Evolutionary conservation across 2,888 invertebrate species (phyloP), one percentile per base, ranked within the genome.

Genomic region (Blastobasis lacticolella): DNA sequence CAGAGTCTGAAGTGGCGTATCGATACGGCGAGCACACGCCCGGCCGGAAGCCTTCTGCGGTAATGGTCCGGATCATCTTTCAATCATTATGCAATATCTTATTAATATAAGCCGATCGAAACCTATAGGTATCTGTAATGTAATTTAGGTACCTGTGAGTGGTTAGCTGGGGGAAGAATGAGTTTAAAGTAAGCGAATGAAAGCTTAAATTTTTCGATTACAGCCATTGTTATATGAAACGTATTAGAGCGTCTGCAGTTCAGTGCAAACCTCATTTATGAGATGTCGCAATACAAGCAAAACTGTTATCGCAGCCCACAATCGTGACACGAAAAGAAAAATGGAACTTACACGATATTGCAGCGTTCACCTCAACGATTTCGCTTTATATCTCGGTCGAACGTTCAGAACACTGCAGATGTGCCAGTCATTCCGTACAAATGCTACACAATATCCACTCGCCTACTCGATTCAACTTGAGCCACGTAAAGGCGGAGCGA

Each of bases 361-460:
- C 60, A 69, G 71, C 69, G 66, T 73, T 71, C 67, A 73, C 66
- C 67, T 67, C 69, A 69, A 72, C 74, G 71, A 73, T 78, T 73
- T 71, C 71, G 60, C 67, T 75, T 69, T 70, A 71, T 75, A 70
- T 71, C 67, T 67, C 64, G 66, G 56, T 65, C 63, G 62, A 59
- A 54, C 64, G 61, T 60, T 66, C 63, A 62, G 62, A 64, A 71
- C 66, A 73, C 61, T 68, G 69, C 75, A 76, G 75, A 79, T 75
- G 73, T 73, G 73, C 74, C 66, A 73, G 77, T 74, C 75, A 76
- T 79, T 81, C 71, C 63, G 66, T 62, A 77, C 76, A 78, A 79
- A 80, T 67, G 74, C 71, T 71, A 67, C 71, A 77, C 75, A 78
- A 81, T 82, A 79, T 80, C 67, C 65, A 63, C 62, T 69, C 71